These are phyloP conservation scores for Diachasmimorpha longicaudata DNA, from an alignment of 1,140 invertebrate genomes.

Conservation along the genomic window DNA sequence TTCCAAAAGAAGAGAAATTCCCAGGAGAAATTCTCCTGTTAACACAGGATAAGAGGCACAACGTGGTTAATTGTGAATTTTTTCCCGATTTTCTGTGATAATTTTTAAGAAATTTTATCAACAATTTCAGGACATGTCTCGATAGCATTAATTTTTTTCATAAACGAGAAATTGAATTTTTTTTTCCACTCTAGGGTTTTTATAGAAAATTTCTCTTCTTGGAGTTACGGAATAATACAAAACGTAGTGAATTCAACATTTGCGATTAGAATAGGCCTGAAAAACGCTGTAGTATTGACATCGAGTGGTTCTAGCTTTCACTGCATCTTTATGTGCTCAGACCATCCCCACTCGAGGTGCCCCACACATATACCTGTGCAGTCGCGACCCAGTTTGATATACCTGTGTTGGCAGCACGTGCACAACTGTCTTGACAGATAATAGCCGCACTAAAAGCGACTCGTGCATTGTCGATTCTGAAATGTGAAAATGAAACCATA, in stretches of 20 bases:
- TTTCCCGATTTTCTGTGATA: too few relatives aligned
- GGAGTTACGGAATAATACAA: neutral
- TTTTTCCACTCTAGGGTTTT: too few relatives aligned
- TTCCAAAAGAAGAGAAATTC: too few relatives aligned
- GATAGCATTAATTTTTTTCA: too few relatives aligned
- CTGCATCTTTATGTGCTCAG: neutral
- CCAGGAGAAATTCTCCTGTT: too few relatives aligned
- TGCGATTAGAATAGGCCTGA: neutral
- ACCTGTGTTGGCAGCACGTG: neutral
- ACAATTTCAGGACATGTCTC: too few relatives aligned
- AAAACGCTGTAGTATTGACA: neutral
- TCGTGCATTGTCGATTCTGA: neutral
- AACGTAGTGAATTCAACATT: neutral
- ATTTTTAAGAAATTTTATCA: too few relatives aligned
- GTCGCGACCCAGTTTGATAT: conserved; percentile 9
- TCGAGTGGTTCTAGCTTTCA: neutral
- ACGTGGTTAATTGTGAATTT: too few relatives aligned
- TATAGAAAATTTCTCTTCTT: too few relatives aligned
- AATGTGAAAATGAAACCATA: neutral
- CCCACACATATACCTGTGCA: neutral
- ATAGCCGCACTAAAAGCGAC: neutral
- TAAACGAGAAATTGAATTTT: too few relatives aligned
- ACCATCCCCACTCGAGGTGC: neutral
- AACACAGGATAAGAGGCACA: too few relatives aligned
- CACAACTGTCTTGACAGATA: neutral